Conservation (phyloP, 1,140 invertebrate species). For the Grapholita molesta region DNA sequence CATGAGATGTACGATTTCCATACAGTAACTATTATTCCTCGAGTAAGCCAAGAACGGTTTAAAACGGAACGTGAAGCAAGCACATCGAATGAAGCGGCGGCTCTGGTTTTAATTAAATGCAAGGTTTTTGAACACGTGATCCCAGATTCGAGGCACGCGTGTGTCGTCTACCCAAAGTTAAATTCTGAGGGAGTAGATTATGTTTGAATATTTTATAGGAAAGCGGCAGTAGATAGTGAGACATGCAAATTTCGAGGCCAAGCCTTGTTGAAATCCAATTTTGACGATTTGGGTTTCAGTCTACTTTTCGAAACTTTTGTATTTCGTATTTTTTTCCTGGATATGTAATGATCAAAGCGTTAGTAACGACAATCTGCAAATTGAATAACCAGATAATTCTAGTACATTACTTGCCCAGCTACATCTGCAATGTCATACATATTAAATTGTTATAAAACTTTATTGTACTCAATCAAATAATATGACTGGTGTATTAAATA, state of each 20-base stretch:
- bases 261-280: slow-evolving; percentile 40
- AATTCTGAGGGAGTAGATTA: slow-evolving; percentile 36
- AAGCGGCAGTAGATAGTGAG: slow-evolving; percentile 29
- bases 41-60: slow-evolving; percentile 36
- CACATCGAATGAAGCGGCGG: slow-evolving; percentile 5
- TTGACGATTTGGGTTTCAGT: slow-evolving; percentile 40
- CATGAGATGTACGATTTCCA: slow-evolving; percentile 44
- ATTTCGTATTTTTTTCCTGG: not conserved
- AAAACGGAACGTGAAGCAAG: slow-evolving; percentile 22
- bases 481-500: no score
- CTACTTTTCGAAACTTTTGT: slow-evolving; percentile 31
- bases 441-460: not conserved
- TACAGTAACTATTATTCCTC: slow-evolving; percentile 49
- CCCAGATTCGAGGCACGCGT: slow-evolving; percentile 14
- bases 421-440: not conserved
- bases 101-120: slow-evolving; percentile 22
- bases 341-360: not conserved
- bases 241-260: slow-evolving; percentile 48
- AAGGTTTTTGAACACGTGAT: slow-evolving; percentile 27
- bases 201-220: slow-evolving; percentile 45
- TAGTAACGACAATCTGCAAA: not conserved
- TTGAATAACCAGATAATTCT: slow-evolving; percentile 5
- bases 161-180: slow-evolving; percentile 30
- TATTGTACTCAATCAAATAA: not conserved
- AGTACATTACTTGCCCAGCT: not conserved